Evolutionary conservation across 2,888 invertebrate genomes (phyloP).

Genomic region (Catocala fraxini): DNA sequence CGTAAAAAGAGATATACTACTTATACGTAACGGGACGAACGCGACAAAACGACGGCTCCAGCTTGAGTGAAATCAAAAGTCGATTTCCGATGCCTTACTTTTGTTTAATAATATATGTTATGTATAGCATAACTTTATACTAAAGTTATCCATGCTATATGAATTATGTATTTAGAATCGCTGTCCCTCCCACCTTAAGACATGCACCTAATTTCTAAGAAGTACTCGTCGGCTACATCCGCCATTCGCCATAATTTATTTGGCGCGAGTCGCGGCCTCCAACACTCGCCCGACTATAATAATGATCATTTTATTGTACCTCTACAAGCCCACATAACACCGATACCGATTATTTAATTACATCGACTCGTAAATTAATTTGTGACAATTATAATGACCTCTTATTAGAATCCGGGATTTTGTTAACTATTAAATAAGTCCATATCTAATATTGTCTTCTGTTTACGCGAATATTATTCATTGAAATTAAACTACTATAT

Average conservation of each 20-base stretch:
- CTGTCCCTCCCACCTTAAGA: constrained; percentile 19
- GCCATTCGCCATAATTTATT: constrained; percentile 33
- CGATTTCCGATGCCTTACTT: too few relatives aligned
- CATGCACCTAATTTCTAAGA: constrained; percentile 53
- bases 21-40: too few relatives aligned
- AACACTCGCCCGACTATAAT: neutral
- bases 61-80: too few relatives aligned
- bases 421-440: constrained; percentile 4
- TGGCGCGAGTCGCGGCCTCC: constrained; percentile 5
- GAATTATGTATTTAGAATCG: constrained; percentile 17
- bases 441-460: too few relatives aligned
- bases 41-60: too few relatives aligned
- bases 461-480: too few relatives aligned
- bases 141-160: too few relatives aligned
- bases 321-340: neutral
- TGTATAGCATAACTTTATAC: too few relatives aligned
- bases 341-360: constrained; percentile 1
- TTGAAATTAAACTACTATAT: too few relatives aligned
- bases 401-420: constrained; percentile 23
- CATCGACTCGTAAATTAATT: constrained; percentile 35
- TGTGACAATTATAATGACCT: constrained; percentile 29
- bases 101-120: too few relatives aligned
- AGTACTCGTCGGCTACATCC: constrained; percentile 45
- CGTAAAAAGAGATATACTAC: too few relatives aligned
- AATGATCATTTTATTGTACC: too few relatives aligned